Percentiles rank a stretch among this genome's conserved stretches.
Evolutionary conservation across 2,113 vertebrate species (phyloP).

Genomic region (Plecotus auritus): DNA sequence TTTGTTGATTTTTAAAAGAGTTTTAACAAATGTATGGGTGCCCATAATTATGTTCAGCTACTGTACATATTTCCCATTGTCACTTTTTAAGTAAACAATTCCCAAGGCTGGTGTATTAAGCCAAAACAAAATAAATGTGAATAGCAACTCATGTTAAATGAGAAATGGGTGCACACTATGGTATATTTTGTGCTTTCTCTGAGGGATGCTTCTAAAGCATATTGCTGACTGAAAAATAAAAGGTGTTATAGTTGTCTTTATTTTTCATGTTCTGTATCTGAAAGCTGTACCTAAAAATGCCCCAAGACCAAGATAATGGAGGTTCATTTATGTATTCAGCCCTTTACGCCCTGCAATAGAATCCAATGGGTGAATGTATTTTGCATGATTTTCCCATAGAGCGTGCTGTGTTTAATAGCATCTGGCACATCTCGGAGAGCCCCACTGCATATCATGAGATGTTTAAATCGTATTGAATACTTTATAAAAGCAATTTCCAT

Average conservation of each 20-base stretch:
- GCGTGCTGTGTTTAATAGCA: constrained; percentile 70
- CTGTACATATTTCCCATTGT: not conserved
- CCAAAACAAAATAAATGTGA: constrained; percentile 28
- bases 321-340: constrained; percentile 23
- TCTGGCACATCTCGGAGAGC: constrained; percentile 62
- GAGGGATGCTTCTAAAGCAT: constrained; percentile 4
- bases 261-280: constrained; percentile 42
- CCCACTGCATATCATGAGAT: constrained; percentile 40
- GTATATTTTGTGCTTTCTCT: not conserved
- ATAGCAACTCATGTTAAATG: not conserved
- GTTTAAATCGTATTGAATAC: constrained; percentile 62
- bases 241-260: not conserved
- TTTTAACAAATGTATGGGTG: not conserved
- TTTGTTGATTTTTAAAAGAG: constrained; percentile 16
- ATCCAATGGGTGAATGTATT: constrained; percentile 60
- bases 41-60: not conserved
- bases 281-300: constrained; percentile 46
- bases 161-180: not conserved
- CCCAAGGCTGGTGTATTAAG: not conserved
- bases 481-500: constrained; percentile 76
- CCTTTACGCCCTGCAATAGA: constrained; percentile 39
- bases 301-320: not conserved
- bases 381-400: constrained; percentile 56
- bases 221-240: constrained; percentile 36
- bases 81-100: not conserved